Base-by-base conservation (phyloP, 2,797 vertebrate species). In the Eulemur albifrons region DNA sequence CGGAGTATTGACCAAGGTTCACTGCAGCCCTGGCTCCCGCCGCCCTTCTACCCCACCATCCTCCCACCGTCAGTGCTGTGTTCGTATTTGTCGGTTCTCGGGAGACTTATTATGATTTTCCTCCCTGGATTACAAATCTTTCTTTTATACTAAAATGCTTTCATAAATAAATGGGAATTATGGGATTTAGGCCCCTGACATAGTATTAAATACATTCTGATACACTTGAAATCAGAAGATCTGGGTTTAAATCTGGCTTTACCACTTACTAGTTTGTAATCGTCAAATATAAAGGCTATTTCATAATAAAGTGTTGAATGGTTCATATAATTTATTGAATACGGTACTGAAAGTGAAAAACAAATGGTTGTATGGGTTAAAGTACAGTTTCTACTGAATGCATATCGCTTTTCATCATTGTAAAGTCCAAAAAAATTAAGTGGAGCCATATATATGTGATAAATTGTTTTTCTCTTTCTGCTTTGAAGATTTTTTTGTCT, bases 1-100 rank as follows among this genome's bases (percentile, higher is more conserved):
- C 54, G 61, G 32, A 75, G 59, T 65, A 52, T 40, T 7, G 10
- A 40, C 40, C 65, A 35, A 32, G 63, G 45, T 48, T 54, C 67
- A 67, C 61, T 14, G 1, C 9, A 4, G 12, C 30, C 57, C 15
- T 30, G 20, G 59, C 3, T 30, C 6, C 57, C 73, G 10, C 35
- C 73, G 10, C 12, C 13, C 0, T 14, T 59, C 18, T 40, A 30
- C 27, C 11, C 25, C 0, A 4, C 5, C 4, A 0, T 5, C 12
- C 25, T 8, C 5, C 4, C 5, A 2, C 2, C 6, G 11, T 43
- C 57, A 59, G 1, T 48, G 17, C 15, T 30, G 21, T 15, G 13
- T 38, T 65, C 67, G 77, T 81, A 69, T 75, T 85, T 77, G 32
- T 17, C 21, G 10, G 30, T 69, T 88, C 38, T 84, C 72, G n/a